Evolutionary conservation across 1,140 invertebrate species (phyloP).

Genomic region (Euwallacea fornicatus): DNA sequence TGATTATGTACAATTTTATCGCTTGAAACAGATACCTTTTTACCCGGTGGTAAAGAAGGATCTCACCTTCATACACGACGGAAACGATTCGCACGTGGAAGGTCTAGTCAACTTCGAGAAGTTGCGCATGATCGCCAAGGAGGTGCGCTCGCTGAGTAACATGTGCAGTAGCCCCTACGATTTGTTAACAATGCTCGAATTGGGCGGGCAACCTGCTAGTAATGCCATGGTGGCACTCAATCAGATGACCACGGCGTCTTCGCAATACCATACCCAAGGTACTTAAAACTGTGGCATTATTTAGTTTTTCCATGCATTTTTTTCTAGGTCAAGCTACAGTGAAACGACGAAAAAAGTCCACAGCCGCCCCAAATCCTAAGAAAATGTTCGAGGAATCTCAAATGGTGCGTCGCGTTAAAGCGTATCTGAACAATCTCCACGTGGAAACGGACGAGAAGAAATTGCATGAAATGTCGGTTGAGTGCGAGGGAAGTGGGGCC

Average conservation of each 20-base stretch:
- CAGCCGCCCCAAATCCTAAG: constrained; percentile 90
- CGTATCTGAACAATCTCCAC: constrained; percentile 91
- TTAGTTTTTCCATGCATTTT: background rate
- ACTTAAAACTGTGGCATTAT: background rate
- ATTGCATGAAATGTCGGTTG: constrained; percentile 83
- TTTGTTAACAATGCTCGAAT: constrained; percentile 79
- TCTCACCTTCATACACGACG: constrained; percentile 96
- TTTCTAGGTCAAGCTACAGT: constrained; percentile 75
- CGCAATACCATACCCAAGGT: constrained; percentile 50
- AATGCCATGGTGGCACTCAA: constrained; percentile 87
- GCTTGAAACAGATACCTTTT: constrained; percentile 80
- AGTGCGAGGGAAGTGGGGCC: constrained; percentile 70
- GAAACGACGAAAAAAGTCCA: constrained; percentile 87
- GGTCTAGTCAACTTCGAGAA: constrained; percentile 98
- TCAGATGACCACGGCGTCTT: constrained; percentile 74
- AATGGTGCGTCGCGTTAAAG: constrained; percentile 95
- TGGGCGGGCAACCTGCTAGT: constrained; percentile 82
- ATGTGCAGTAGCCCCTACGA: constrained; percentile 96
- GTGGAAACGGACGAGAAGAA: constrained; percentile 90
- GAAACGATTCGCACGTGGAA: constrained; percentile 94
- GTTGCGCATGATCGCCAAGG: constrained; percentile 96
- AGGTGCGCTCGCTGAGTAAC: constrained; percentile 89
- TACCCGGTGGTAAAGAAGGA: constrained; percentile 97
- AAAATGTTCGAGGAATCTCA: constrained; percentile 99
- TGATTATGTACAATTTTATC: constrained; percentile 7